Evolutionary conservation across 2,797 vertebrate genomes (phyloP).

Genomic region (Apogon hyalosoma): DNA sequence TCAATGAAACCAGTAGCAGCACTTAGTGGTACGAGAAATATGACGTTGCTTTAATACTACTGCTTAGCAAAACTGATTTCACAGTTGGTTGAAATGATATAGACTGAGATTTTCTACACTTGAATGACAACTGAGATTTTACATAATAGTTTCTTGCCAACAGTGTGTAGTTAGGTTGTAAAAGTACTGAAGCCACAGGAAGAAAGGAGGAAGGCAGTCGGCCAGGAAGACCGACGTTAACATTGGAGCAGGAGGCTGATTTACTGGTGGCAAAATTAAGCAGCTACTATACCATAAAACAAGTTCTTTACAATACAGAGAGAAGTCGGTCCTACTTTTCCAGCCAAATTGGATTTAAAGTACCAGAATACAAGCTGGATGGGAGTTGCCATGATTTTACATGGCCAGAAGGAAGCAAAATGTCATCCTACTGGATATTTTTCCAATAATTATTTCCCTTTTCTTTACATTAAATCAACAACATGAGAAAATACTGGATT

Average conservation of each 20-base stretch:
- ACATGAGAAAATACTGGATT: no score
- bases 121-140: slow-evolving; percentile 20
- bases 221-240: slow-evolving; percentile 23
- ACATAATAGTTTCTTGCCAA: slow-evolving; percentile 1
- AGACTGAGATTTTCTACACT: slow-evolving; percentile 9
- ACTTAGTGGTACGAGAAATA: background rate
- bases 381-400: background rate
- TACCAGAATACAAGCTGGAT: slow-evolving; percentile 1
- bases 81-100: slow-evolving; percentile 14
- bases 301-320: background rate
- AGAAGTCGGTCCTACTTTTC: slow-evolving; percentile 13
- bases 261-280: slow-evolving; percentile 29
- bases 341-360: slow-evolving; percentile 12
- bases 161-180: slow-evolving; percentile 1
- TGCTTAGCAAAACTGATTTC: slow-evolving; percentile 12
- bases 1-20: slow-evolving; percentile 2
- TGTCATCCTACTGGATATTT: no score
- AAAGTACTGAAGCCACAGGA: slow-evolving; percentile 10
- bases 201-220: slow-evolving; percentile 17
- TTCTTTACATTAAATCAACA: no score
- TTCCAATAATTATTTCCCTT: no score
- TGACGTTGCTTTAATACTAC: slow-evolving; percentile 7
- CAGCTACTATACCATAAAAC: slow-evolving; percentile 24
- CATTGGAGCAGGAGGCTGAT: slow-evolving; percentile 20
- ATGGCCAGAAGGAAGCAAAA: background rate